Evolutionary conservation across 2,797 vertebrate species (phyloP).

Genomic region (Malacoctenus gilli): DNA sequence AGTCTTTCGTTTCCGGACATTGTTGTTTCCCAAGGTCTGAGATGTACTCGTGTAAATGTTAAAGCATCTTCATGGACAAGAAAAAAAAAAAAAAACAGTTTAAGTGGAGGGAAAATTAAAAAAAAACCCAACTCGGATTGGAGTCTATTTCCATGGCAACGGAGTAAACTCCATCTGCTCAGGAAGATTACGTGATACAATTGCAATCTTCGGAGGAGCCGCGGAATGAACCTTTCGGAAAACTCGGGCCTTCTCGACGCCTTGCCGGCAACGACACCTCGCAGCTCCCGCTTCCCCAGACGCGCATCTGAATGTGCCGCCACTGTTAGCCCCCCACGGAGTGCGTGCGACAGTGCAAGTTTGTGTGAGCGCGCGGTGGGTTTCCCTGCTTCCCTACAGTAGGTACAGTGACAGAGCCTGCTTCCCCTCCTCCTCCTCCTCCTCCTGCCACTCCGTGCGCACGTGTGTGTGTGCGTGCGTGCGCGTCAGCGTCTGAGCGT

Average conservation of each 20-base stretch:
- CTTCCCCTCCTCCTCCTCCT: conserved; percentile 12
- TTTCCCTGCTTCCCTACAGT: conserved; percentile 36
- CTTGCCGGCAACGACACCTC: not conserved
- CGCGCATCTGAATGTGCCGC: not conserved
- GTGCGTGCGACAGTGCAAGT: conserved; percentile 1
- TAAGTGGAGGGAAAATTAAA: not conserved
- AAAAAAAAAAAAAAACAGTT: not conserved
- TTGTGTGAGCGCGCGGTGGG: conserved; percentile 9
- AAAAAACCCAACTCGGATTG: no score
- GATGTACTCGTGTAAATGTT: no score
- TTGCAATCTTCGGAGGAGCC: not conserved
- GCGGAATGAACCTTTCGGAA: not conserved
- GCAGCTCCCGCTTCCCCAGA: not conserved
- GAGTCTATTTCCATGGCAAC: not conserved
- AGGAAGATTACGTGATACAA: not conserved
- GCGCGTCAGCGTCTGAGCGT: conserved; percentile 31
- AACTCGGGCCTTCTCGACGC: not conserved
- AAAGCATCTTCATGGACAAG: not conserved
- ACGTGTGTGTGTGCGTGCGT: conserved; percentile 47
- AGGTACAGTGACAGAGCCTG: conserved; percentile 38
- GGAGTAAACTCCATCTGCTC: not conserved
- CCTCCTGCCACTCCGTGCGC: no score
- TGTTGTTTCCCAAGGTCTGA: no score
- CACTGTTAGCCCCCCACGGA: not conserved
- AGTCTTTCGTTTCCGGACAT: no score